Conservation (phyloP, 2,888 invertebrate species). For the Zhuqinia jingwanae region DNA sequence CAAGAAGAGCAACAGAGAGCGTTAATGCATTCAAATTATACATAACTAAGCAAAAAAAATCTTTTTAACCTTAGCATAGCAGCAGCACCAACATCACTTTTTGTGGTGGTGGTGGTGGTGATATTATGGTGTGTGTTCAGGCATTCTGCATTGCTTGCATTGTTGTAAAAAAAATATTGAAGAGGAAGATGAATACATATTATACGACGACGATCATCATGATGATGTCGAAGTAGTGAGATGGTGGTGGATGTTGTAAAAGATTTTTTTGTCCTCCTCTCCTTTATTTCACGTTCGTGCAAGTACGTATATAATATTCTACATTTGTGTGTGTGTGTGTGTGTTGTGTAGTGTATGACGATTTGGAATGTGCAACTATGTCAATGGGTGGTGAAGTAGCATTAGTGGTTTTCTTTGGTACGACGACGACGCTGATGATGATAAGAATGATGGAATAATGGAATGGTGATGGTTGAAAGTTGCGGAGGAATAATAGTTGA, state of each 20-base stretch:
- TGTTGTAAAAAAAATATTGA: conserved; percentile 33
- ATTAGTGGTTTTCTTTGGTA: conserved; percentile 63
- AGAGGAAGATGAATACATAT: conserved; percentile 28
- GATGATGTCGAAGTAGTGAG: conserved; percentile 3
- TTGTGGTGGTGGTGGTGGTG: conserved; percentile 31
- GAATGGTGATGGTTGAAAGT: conserved; percentile 36
- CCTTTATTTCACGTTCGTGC: conserved; percentile 28
- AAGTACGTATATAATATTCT: neutral
- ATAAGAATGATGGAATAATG: conserved; percentile 43
- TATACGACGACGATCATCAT: conserved; percentile 11
- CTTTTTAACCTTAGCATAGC: conserved; percentile 10
- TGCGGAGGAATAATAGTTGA: conserved; percentile 7
- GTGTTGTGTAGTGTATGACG: conserved; percentile 20
- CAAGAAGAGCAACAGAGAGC: neutral
- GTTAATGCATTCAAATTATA: conserved; percentile 49
- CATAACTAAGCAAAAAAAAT: conserved; percentile 35
- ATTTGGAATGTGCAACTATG: conserved; percentile 73
- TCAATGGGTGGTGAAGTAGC: conserved; percentile 72
- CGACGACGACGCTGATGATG: conserved; percentile 17
- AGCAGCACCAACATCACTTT: conserved; percentile 29
- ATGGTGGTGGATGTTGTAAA: conserved; percentile 31
- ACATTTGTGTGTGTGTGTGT: neutral
- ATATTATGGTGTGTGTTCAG: conserved; percentile 3
- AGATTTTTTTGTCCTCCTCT: conserved; percentile 33
- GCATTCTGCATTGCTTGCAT: conserved; percentile 18